Base-by-base conservation (phyloP, 2,797 vertebrate species). In the Nyctalus aviator region DNA sequence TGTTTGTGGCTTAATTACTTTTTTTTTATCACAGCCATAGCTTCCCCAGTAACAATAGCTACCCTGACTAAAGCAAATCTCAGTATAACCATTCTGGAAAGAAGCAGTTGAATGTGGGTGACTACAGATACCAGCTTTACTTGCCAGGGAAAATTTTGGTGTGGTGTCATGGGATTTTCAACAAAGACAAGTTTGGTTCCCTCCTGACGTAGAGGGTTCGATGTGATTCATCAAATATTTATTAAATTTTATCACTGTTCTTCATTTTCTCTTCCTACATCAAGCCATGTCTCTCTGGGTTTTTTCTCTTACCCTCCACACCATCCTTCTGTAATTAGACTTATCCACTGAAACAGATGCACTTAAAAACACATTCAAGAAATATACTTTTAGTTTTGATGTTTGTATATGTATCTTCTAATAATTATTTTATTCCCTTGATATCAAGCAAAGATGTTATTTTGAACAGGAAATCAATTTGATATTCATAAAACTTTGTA, bases 11-110 rank as follows among this genome's bases (percentile, higher is more conserved):
- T 94, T 94, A 83, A 69, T 85, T 88, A 87, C 59, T 68, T 88
- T 87, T 83, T 44, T 23, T 37, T 37, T 37, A 83, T 90, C 83
- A 32, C 50, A 69, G 71, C 48, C 90, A 71, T 44, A 82, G 57
- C 72, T 91, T 27, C 59, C 86, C 30, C 32, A 79, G 35, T 46
- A 73, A 96, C 82, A 96, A 97, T 68, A 96, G 77, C 83, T 95
- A n/a, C 30, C 73, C 93, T 96, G 93, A 95, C 87, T 79, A 95
- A 95, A 90, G 91, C 94, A 95, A 96, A 93, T 94, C 48, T 50
- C 93, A 53, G 6, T 3, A 62, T 20, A 82, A 46, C 88, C 59
- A 48, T 90, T 94, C 93, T 96, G 95, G 89, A 97, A 97, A 96
- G 66, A 84, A 84, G 35, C 15, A 14, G 17, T 83, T 27, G 25